These are phyloP conservation scores for Hypolimnas misippus DNA, from an alignment of 2,888 invertebrate genomes.

Conservation along the genomic window DNA sequence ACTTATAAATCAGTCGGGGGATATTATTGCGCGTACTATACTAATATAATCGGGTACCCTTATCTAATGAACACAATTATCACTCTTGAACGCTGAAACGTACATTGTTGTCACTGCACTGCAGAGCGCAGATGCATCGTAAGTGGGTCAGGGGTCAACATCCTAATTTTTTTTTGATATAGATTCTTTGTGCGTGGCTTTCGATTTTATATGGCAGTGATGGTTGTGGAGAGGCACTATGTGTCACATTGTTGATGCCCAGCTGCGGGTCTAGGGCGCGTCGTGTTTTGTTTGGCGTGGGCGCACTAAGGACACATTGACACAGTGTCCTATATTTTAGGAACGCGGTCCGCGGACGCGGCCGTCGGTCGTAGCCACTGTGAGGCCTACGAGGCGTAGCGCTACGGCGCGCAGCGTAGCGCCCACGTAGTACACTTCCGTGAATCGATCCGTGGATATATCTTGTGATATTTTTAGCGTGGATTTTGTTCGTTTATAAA, in stretches of 20 bases:
- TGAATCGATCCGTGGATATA: conserved; percentile 57
- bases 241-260: conserved; percentile 44
- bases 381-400: conserved; percentile 79
- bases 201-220: conserved; percentile 57
- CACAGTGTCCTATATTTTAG: conserved; percentile 69
- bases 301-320: conserved; percentile 59
- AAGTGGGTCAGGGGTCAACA: conserved; percentile 76
- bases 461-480: conserved; percentile 48
- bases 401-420: conserved; percentile 64
- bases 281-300: conserved; percentile 54
- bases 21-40: conserved; percentile 56
- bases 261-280: conserved; percentile 48
- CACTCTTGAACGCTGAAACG: conserved; percentile 64
- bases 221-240: conserved; percentile 54
- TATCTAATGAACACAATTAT: conserved; percentile 78
- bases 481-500: conserved; percentile 4
- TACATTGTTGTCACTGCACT: conserved; percentile 58
- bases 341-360: conserved; percentile 61
- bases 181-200: conserved; percentile 54
- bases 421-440: conserved; percentile 64
- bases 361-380: conserved; percentile 71
- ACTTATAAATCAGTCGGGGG: conserved; percentile 67
- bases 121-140: conserved; percentile 70
- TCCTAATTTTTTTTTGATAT: conserved; percentile 50
- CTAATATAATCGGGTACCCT: conserved; percentile 49